Base-by-base conservation (phyloP, 2,113 vertebrate species). In the crab-eating macaque (Macaca fascicularis) region DNA sequence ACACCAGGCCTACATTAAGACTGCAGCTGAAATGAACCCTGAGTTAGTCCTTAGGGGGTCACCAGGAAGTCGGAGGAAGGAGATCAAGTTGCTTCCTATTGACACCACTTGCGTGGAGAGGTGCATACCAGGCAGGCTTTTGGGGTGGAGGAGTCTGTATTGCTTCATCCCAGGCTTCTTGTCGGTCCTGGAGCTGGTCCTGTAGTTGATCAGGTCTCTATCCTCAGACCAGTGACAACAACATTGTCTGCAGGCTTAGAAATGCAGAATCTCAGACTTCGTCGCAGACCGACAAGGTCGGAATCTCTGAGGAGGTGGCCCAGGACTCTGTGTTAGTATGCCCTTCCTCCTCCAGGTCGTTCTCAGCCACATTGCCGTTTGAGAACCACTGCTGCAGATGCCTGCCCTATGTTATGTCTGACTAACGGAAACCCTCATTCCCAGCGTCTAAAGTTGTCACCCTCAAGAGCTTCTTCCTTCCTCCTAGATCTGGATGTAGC, bases 141-240 rank as follows among this genome's bases (percentile, higher is more conserved):
- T 22, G 32, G 6, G 5, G 7, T 20, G 16, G 11, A 89, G 45
- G 90, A 52, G 5, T 40, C 7, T 8, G 40, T 43, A 27, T 45
- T 45, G 35, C 45, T 69, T 57, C 43, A 11, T 23, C n/a, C 13
- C 22, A 88, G 83, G 12, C 8, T 48, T 61, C 16, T 17, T 1
- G n/a, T 52, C 55, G 7, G 35, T 25, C 22, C 43, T n/a, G 3
- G 22, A 10, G 38, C 40, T 11, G 59, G 43, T 76, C 20, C 2
- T 48, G 20, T 2, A 4, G 2, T 6, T 10, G 4, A 25, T 20
- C 13, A 27, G 16, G 16, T 55, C 17, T 78, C 83, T 57, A 3
- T 52, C 6, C 16, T 20, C 25, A 38, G 8, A 27, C 40, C 32
- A 14, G 5, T 0, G 17, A 3, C 4, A 17, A 10, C 2, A 16